These are phyloP conservation scores for Triplophysa rosa DNA, from an alignment of 2,113 vertebrate genomes.

Conservation along the genomic window DNA sequence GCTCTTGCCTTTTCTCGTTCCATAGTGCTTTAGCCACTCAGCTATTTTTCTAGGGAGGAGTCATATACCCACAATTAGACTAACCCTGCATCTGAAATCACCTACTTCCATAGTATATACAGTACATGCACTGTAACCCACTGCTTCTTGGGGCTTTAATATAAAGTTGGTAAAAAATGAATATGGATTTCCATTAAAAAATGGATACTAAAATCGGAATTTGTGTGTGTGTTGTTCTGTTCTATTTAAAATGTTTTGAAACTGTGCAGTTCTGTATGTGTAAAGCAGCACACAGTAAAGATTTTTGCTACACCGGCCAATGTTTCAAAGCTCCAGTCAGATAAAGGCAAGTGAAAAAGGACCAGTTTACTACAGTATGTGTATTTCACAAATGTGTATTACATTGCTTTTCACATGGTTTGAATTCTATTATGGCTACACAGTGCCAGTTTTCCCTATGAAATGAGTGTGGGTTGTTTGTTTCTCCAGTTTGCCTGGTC, in stretches of 20 bases:
- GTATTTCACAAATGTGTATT: conserved; percentile 12
- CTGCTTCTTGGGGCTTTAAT: too few relatives aligned
- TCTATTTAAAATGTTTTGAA: background rate
- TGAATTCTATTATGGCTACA: conserved; percentile 38
- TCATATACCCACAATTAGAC: background rate
- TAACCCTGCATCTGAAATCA: too few relatives aligned
- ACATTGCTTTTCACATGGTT: conserved; percentile 35
- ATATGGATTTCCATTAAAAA: too few relatives aligned
- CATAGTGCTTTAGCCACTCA: conserved; percentile 37
- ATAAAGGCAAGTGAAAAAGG: conserved; percentile 35
- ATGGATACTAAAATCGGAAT: too few relatives aligned
- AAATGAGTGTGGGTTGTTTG: conserved; percentile 24
- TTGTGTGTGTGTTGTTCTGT: too few relatives aligned
- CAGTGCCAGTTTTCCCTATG: conserved; percentile 12
- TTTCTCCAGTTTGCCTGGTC: conserved; percentile 7
- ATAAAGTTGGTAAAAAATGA: too few relatives aligned
- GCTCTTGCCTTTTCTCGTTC: conserved; percentile 48
- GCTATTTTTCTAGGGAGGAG: background rate
- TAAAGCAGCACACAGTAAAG: background rate
- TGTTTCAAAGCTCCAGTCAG: conserved; percentile 55
- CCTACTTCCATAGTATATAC: background rate
- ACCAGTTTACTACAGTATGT: too few relatives aligned
- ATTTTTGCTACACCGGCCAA: conserved; percentile 52
- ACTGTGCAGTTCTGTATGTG: background rate
- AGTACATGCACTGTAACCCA: too few relatives aligned